Evolutionary conservation across 2,888 invertebrate genomes (phyloP).

Genomic region (Eutolmus rufibarbis): DNA sequence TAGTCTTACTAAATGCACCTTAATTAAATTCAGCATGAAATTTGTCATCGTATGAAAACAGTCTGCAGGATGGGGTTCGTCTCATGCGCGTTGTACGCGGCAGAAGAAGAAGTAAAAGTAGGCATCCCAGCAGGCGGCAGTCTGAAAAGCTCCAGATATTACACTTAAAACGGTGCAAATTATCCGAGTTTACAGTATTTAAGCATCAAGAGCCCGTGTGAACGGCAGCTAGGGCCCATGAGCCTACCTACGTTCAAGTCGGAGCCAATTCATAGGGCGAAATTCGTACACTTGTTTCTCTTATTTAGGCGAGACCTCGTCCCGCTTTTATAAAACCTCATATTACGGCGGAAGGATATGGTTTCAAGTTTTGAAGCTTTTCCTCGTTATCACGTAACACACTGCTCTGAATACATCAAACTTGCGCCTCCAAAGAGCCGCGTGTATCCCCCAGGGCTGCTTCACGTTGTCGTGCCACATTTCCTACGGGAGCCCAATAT

Average conservation of each 20-base stretch:
- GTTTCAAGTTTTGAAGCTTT: constrained; percentile 33
- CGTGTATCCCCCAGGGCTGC: neutral
- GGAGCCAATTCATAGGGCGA: neutral
- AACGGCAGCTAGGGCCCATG: neutral
- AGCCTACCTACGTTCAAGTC: neutral
- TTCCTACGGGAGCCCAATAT: neutral
- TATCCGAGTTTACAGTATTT: constrained; percentile 41
- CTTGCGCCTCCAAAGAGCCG: neutral
- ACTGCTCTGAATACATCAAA: constrained; percentile 32
- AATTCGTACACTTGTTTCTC: neutral
- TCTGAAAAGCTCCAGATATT: constrained; percentile 1
- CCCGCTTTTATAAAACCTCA: neutral
- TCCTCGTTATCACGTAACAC: constrained; percentile 31
- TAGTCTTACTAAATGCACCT: neutral
- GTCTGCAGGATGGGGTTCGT: neutral
- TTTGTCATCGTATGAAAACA: neutral
- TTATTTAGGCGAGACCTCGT: neutral
- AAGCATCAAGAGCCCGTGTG: constrained; percentile 36
- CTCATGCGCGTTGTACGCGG: neutral
- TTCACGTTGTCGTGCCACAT: neutral
- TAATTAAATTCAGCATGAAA: neutral
- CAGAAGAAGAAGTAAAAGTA: neutral
- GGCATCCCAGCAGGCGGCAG: neutral
- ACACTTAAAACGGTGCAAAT: constrained; percentile 29
- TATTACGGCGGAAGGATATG: constrained; percentile 21